Conservation (phyloP, 2,888 invertebrate species). For the Onchidella celtica region DNA sequence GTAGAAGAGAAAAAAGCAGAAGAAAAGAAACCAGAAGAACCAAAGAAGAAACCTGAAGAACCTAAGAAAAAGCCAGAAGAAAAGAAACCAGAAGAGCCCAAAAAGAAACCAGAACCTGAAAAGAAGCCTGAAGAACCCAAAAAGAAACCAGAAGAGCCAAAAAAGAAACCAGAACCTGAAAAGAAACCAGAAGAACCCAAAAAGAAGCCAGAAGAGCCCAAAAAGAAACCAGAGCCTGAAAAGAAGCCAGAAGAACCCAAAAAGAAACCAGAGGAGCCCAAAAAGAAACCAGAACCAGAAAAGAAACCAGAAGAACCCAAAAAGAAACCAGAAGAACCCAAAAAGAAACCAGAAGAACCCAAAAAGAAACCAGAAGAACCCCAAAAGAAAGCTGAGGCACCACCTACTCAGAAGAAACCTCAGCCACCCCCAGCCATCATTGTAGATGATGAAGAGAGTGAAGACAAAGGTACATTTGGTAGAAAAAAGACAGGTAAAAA, state of each 20-base stretch:
- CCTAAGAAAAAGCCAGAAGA: conserved; percentile 42
- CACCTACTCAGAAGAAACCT: conserved; percentile 6
- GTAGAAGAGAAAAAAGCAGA: conserved; percentile 24
- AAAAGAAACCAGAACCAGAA: conserved; percentile 1
- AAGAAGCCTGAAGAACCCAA: conserved; percentile 38
- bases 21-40: conserved; percentile 33
- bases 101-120: conserved; percentile 4
- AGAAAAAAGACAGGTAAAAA: conserved; percentile 25
- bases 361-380: conserved; percentile 46
- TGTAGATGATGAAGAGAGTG: conserved; percentile 56
- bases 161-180: background rate
- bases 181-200: conserved; percentile 50
- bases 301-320: conserved; percentile 22
- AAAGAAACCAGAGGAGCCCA: background rate
- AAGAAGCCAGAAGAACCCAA: background rate
- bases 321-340: conserved; percentile 25
- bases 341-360: conserved; percentile 36
- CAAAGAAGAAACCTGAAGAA: conserved; percentile 12
- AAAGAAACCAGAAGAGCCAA: conserved; percentile 43
- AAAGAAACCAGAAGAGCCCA: conserved; percentile 30
- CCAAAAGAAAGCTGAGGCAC: conserved; percentile 42
- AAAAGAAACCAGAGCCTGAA: background rate
- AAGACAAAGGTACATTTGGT: conserved; percentile 41
- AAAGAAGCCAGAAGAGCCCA: conserved; percentile 40
- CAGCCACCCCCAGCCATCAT: conserved; percentile 60